Base-by-base conservation (phyloP, 2,888 invertebrate species). In the Incurvaria masculella region DNA sequence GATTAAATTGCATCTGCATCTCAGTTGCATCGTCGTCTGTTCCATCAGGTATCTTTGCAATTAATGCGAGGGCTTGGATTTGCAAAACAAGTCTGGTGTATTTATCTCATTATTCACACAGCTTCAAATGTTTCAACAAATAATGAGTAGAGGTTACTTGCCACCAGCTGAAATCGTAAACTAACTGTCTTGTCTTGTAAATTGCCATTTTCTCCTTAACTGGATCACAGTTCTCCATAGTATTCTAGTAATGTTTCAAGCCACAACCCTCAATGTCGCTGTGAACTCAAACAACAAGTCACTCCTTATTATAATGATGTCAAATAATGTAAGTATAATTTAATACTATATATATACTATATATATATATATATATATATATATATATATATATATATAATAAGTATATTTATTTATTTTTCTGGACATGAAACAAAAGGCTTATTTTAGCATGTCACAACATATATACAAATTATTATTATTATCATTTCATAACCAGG, bases 271-370 rank as follows among this genome's bases (percentile, higher is more conserved):
- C 17, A 99, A 98, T 80, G 99, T 99, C 47, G 99, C 99, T 11
- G 96, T 99, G 59, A 99, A 99, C 72, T 97, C 98, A 0, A 97
- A 95, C 67, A 99, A 98, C 69, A 97, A 98, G 69, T 94, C 97
- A 44, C 82, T 99, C 20, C 83, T 99, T 14, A 97, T 97, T 17
- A 98, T 99, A 54, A 97, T 99, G 95, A 96, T 99, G 89, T 97
- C 98, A 8, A 99, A 99, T 69, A 99, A 99, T 81, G 94, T 94
- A 81, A 89, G 89, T n/a, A n/a, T n/a, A n/a, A n/a, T n/a, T n/a
- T n/a, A 11, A 21, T 17, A n/a, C 21, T 17, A 21, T n/a, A 20
- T 43, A 27, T 11, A 19, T 20, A 42, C 10, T 11, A 44, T 21
- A 39, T 6, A 27, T 6, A 6, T 43, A 18, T 16, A 23, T 20